phyloP scores from a whole-genome alignment of 2,797 vertebrate species.

The Rhadinocentrus ornatus region DNA sequence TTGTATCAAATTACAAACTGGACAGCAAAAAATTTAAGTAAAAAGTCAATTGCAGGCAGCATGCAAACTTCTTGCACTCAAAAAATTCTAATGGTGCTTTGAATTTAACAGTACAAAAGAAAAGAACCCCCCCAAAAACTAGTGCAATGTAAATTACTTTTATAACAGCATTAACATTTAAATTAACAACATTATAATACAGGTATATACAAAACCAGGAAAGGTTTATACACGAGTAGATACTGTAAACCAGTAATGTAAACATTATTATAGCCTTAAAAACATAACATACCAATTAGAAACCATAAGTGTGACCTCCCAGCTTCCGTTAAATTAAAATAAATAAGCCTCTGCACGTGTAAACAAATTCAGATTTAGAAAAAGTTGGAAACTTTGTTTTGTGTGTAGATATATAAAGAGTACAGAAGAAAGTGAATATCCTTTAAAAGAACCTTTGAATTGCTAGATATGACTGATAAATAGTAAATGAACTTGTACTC shows the following conservation, averaged over 20 bases:
- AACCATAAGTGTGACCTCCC: neutral
- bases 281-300: neutral
- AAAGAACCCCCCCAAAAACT: neutral
- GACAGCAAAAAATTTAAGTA: neutral
- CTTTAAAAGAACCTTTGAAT: no score
- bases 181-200: no score
- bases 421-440: no score
- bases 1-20: neutral
- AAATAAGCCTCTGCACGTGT: no score
- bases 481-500: no score
- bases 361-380: neutral
- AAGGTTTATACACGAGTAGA: neutral
- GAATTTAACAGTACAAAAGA: neutral
- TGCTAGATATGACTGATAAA: no score
- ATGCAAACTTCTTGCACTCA: neutral
- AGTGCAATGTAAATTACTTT: conserved; percentile 1
- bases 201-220: neutral
- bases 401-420: neutral
- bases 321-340: neutral
- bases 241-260: neutral
- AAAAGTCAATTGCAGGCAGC: neutral
- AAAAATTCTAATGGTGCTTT: neutral
- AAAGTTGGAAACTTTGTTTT: neutral
- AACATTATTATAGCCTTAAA: neutral
- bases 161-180: no score